Base-by-base conservation (phyloP, 1,140 invertebrate species). In the Notospermus geniculatus region DNA sequence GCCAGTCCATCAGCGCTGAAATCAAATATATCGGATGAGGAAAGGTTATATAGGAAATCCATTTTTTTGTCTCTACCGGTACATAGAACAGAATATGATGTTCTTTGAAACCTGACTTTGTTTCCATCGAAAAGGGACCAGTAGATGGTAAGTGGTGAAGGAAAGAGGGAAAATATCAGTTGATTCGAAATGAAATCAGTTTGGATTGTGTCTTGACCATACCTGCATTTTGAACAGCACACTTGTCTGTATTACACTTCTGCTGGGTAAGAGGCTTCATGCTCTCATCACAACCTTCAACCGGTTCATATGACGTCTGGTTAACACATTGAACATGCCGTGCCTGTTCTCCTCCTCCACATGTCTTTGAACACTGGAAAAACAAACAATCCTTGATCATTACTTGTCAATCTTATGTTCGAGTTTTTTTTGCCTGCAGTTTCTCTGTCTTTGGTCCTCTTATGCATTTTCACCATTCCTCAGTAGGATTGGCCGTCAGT, bases 251-350 rank as follows among this genome's bases (percentile, higher is more conserved):
- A 59, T 82, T 76, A 58, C 83, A 84, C 7, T 64, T 57, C 61
- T 78, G 74, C 23, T 66, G 68, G 50, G 77, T 73, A 0, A 63
- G 60, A 22, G 82, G 83, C 66, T 78, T 80, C 5, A 65, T 30
- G 0, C 65, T 59, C 0, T 57, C 17, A 29, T 72, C 63, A 69
- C 83, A 84, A 2, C 75, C 80, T 0, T 68, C 59, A 2, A 72
- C 70, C n/a, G 74, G 58, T 27, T 70, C 65, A 52, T 81, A 74
- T 17, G 79, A 80, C 19, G 77, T 73, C 52, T 75, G 61, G 57
- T 85, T 79, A 0, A 83, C 76, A 69, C 82, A 83, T 62, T 80
- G 71, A 5, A 79, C 73, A 54, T 80, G 68, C 19, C 77, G 65
- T 7, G 72, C 63, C 63, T 80, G 78, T 22, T 68, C 60, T 5